These are phyloP conservation scores for Euproctis similis DNA, from an alignment of 2,888 invertebrate genomes.

Conservation along the genomic window DNA sequence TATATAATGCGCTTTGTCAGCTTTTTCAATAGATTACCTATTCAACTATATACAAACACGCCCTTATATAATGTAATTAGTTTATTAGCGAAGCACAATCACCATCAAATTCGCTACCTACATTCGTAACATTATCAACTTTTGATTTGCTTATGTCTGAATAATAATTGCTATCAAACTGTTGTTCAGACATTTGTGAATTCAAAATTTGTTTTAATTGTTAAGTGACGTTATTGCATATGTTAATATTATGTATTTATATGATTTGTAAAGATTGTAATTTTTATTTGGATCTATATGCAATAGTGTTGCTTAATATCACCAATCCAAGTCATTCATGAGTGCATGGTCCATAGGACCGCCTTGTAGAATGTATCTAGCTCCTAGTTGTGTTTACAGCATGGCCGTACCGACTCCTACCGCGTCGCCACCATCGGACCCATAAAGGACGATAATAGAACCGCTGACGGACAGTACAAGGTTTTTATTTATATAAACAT, in stretches of 20 bases:
- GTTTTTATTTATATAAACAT: conserved; percentile 77
- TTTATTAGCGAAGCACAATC: conserved; percentile 7
- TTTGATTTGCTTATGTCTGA: no score
- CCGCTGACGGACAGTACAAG: conserved; percentile 95
- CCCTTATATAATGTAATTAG: conserved; percentile 15
- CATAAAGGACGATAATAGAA: conserved; percentile 96
- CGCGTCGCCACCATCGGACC: conserved; percentile 95
- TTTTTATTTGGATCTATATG: conserved; percentile 10
- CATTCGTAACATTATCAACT: no score
- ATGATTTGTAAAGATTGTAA: no score
- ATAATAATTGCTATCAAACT: no score
- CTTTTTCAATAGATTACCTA: conserved; percentile 20
- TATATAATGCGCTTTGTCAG: conserved; percentile 22
- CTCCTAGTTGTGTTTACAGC: conserved; percentile 82
- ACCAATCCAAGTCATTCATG: conserved; percentile 45
- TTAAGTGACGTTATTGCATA: conserved; percentile 37
- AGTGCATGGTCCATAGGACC: conserved; percentile 67
- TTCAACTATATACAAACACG: conserved; percentile 16
- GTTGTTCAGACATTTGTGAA: conserved; percentile 16
- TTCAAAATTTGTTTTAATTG: conserved; percentile 24
- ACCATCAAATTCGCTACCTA: no score
- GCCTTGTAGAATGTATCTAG: conserved; percentile 73
- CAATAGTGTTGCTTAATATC: conserved; percentile 32
- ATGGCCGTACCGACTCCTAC: conserved; percentile 97
- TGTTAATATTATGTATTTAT: not conserved